Base-by-base conservation (phyloP, 2,888 invertebrate species). In the Rhabditoides inermis region DNA sequence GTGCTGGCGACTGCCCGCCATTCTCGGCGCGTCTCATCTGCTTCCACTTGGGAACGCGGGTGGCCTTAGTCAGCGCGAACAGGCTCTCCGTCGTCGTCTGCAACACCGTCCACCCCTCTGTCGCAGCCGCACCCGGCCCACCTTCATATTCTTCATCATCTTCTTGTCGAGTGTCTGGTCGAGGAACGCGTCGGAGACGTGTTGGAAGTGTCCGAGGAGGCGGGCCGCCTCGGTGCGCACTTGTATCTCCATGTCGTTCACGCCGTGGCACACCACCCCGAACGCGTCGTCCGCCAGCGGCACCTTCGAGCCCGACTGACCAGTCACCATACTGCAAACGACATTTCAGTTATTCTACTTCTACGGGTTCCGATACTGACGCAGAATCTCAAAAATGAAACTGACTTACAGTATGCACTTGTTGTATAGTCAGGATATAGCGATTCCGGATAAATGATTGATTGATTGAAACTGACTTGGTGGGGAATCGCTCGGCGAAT, bases 121-220 rank as follows among this genome's bases (percentile, higher is more conserved):
- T 45, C 4, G 52, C 46, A 7, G 51, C 51, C 6, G 41, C 28
- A 3, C 51, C 54, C 7, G 40, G 35, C 77, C 73, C 78, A 88
- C 87, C 82, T 87, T 85, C 85, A 91, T 86, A 75, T 90, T 88
- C 47, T 89, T 88, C 90, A 92, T 91, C 25, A 92, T 83, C 76
- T 95, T 95, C 78, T 98, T 98, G 77, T 98, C 95, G 32, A 98
- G 80, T 0, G 95, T 95, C 80, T 98, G 95, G 75, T 90, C 85
- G 49, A 98, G 82, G 79, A 91, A 92, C 56, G 86, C 84, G 44
- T 86, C 84, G 51, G 90, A 88, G 3, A 98, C 94, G 48, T 83
- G 83, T 45, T 85, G 84, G 82, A 95, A 88, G 15, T 85, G 83
- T 1, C 95, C 95, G 51, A 80, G 63, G 22, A 75, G 57, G 37